Evolutionary conservation across 2,888 invertebrate genomes (phyloP).

Genomic region (Pandemis heparana): DNA sequence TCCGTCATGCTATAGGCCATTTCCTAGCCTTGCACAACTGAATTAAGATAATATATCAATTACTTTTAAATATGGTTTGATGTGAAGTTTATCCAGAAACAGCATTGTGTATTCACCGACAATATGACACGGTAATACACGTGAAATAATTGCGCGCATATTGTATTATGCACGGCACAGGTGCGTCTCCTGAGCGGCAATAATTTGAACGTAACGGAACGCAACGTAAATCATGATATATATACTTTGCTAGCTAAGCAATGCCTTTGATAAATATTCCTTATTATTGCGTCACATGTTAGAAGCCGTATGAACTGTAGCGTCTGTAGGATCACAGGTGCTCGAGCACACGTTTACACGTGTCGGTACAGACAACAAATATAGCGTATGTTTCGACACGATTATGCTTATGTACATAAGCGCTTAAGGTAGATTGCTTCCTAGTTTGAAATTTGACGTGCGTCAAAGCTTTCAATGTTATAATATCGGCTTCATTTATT

Average conservation of each 20-base stretch:
- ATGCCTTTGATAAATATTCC: slow-evolving; percentile 75
- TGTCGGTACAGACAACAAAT: slow-evolving; percentile 13
- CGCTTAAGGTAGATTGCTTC: neutral
- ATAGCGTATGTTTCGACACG: neutral
- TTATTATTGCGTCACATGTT: slow-evolving; percentile 67
- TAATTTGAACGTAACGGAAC: slow-evolving; percentile 70
- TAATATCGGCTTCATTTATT: neutral
- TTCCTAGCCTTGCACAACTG: too few species aligned
- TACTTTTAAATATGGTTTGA: neutral
- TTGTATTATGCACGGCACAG: slow-evolving; percentile 61
- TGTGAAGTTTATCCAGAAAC: neutral
- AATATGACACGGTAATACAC: slow-evolving; percentile 29
- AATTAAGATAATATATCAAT: neutral
- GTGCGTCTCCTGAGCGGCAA: slow-evolving; percentile 64
- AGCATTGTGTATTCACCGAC: slow-evolving; percentile 41
- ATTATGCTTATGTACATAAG: neutral
- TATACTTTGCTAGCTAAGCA: slow-evolving; percentile 57
- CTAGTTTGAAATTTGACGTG: neutral
- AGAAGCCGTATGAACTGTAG: slow-evolving; percentile 45
- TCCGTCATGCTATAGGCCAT: too few species aligned
- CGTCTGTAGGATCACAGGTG: slow-evolving; percentile 29
- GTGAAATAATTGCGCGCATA: slow-evolving; percentile 48
- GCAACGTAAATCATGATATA: slow-evolving; percentile 71
- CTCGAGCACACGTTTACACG: slow-evolving; percentile 1
- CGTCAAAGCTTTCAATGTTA: neutral